phyloP scores from a whole-genome alignment of 2,113 vertebrate genomes.

The Australoheros scitulus region DNA sequence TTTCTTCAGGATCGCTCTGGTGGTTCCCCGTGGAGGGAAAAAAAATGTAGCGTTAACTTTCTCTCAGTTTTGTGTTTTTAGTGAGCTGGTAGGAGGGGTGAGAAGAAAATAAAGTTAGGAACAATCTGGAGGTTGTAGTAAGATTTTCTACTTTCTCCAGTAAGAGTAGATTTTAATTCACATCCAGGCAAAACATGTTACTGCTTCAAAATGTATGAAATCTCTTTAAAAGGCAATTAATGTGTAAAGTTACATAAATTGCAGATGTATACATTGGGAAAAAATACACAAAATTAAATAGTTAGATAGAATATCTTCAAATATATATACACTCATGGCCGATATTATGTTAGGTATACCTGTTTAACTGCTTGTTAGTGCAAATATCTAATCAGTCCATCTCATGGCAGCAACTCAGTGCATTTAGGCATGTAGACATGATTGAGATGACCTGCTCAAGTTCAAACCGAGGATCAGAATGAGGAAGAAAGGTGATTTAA shows the following conservation, averaged over 20 bases:
- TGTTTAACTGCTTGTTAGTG: not conserved
- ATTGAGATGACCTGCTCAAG: not conserved
- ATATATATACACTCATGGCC: not conserved
- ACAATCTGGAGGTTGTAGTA: constrained; percentile 9
- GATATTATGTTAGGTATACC: not conserved
- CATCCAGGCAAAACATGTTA: not conserved
- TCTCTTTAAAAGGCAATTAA: not conserved
- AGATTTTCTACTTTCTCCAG: constrained; percentile 15
- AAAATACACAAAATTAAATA: not conserved
- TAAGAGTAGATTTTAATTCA: not conserved
- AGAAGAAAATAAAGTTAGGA: constrained; percentile 36
- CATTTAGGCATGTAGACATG: not conserved
- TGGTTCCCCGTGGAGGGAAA: not conserved
- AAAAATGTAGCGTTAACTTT: not conserved
- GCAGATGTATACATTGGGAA: not conserved
- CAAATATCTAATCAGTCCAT: not conserved
- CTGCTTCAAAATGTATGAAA: not conserved
- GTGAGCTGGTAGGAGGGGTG: constrained; percentile 26
- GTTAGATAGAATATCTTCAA: not conserved
- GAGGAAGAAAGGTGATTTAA: not conserved
- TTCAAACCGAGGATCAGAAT: not conserved
- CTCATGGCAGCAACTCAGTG: fast-evolving
- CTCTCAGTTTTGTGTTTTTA: constrained; percentile 13
- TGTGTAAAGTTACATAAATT: not conserved
- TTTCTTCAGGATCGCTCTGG: constrained; percentile 9